Percentiles rank a stretch among this genome's conserved stretches.
Evolutionary conservation across 2,797 vertebrate genomes (phyloP).

Genomic region (Lacerta viridis): DNA sequence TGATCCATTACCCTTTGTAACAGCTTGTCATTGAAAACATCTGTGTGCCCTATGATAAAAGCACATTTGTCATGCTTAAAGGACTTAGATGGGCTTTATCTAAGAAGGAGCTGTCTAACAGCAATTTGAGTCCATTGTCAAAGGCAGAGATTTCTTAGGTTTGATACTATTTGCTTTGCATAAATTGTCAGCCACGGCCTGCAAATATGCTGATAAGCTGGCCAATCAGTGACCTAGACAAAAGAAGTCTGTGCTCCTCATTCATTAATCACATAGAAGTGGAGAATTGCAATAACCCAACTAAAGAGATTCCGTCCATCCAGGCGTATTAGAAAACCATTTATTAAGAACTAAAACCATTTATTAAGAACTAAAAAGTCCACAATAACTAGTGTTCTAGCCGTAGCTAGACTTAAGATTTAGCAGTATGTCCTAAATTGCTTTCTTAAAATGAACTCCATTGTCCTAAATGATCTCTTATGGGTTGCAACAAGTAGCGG

Average conservation of each 20-base stretch:
- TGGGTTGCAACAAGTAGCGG: background rate
- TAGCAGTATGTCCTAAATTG: background rate
- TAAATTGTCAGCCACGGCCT: constrained; percentile 47
- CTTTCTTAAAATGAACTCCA: background rate
- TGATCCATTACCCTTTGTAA: rapidly evolving
- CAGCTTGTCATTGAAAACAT: constrained; percentile 39
- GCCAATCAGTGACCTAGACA: background rate
- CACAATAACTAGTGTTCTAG: background rate
- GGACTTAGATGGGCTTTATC: constrained; percentile 13
- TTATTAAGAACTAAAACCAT: constrained; percentile 16
- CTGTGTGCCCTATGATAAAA: constrained; percentile 19
- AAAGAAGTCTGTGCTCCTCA: constrained; percentile 5
- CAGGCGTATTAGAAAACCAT: background rate
- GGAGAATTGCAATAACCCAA: background rate
- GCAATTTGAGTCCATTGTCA: constrained; percentile 40
- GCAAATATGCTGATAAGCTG: constrained; percentile 44
- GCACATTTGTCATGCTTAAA: constrained; percentile 33
- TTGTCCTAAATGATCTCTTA: background rate
- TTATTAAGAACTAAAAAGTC: background rate
- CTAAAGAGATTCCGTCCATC: background rate
- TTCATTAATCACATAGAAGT: constrained; percentile 11
- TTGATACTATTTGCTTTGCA: constrained; percentile 31
- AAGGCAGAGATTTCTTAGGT: constrained; percentile 33
- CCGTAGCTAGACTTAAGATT: background rate
- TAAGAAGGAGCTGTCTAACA: constrained; percentile 36